A percentile compares a stretch with the other conserved stretches of the same genome.
Conservation (phyloP, 1,140 invertebrate species). For the Portunus trituberculatus region DNA sequence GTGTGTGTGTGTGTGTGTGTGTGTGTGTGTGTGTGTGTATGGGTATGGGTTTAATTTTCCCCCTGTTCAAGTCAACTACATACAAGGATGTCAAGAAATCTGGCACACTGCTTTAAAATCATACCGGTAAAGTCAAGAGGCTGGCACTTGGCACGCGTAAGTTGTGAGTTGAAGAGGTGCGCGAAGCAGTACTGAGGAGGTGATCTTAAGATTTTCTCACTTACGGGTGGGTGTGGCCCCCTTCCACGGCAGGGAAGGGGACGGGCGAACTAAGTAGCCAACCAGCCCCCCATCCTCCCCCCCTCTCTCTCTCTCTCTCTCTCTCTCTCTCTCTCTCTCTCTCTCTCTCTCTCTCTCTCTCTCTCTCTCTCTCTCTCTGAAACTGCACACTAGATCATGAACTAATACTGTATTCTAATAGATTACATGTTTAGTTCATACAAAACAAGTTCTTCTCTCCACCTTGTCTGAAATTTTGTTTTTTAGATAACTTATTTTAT, state of each 20-base stretch:
- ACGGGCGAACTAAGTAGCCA: background rate
- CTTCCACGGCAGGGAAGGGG: background rate
- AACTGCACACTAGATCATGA: background rate
- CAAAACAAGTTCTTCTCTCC: too few species aligned
- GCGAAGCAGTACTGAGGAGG: background rate
- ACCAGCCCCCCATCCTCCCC: background rate
- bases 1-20: conserved; percentile 35
- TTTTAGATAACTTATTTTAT: too few species aligned
- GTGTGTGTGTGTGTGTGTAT: conserved; percentile 37
- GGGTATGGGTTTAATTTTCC: background rate
- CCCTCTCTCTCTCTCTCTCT: conserved; percentile 50
- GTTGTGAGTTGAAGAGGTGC: background rate
- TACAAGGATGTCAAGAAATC: background rate
- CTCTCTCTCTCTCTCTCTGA: conserved; percentile 52
- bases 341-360: conserved; percentile 37
- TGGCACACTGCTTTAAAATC: background rate
- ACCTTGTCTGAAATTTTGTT: too few species aligned
- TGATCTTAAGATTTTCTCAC: background rate
- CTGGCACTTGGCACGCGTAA: background rate
- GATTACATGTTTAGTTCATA: too few species aligned
- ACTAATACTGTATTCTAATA: too few species aligned
- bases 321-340: background rate
- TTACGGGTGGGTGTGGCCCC: background rate
- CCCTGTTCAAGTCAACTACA: background rate
- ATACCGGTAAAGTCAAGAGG: background rate